Conservation (phyloP, 2,113 vertebrate species). For the Tichodroma muraria region DNA sequence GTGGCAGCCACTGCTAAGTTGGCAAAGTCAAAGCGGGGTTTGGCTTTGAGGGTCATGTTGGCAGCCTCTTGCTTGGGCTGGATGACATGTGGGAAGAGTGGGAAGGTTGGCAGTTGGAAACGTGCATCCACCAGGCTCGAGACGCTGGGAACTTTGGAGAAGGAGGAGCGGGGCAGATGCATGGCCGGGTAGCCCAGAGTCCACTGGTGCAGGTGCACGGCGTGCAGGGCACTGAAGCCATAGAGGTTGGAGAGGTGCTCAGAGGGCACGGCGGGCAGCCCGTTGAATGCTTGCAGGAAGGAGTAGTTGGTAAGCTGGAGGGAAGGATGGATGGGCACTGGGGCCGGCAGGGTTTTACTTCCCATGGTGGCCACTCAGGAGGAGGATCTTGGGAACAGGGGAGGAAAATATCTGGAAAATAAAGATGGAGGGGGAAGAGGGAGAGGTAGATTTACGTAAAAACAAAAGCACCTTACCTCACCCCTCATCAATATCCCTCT, state of each 20-base stretch:
- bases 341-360: slow-evolving; percentile 94
- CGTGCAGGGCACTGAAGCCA: slow-evolving; percentile 92
- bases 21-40: slow-evolving; percentile 97
- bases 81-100: slow-evolving; percentile 87
- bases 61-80: slow-evolving; percentile 84
- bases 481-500: not conserved
- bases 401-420: slow-evolving; percentile 50
- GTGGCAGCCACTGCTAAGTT: slow-evolving; percentile 94
- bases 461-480: not conserved
- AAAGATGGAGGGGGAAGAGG: not conserved
- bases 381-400: slow-evolving; percentile 2
- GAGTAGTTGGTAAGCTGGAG: slow-evolving; percentile 96
- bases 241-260: slow-evolving; percentile 92
- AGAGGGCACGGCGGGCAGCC: slow-evolving; percentile 83
- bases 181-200: slow-evolving; percentile 91
- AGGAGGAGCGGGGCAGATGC: slow-evolving; percentile 85
- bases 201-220: slow-evolving; percentile 96
- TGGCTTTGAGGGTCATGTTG: slow-evolving; percentile 76
- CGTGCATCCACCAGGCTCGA: slow-evolving; percentile 79
- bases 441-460: not conserved
- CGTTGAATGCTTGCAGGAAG: slow-evolving; percentile 89
- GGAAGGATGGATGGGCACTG: slow-evolving; percentile 93
- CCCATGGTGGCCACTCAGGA: slow-evolving; percentile 75
- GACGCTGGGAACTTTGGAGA: slow-evolving; percentile 85
- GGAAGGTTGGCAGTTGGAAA: slow-evolving; percentile 86